Conservation (phyloP, 2,113 vertebrate genomes). For the Calyptomena viridis region DNA sequence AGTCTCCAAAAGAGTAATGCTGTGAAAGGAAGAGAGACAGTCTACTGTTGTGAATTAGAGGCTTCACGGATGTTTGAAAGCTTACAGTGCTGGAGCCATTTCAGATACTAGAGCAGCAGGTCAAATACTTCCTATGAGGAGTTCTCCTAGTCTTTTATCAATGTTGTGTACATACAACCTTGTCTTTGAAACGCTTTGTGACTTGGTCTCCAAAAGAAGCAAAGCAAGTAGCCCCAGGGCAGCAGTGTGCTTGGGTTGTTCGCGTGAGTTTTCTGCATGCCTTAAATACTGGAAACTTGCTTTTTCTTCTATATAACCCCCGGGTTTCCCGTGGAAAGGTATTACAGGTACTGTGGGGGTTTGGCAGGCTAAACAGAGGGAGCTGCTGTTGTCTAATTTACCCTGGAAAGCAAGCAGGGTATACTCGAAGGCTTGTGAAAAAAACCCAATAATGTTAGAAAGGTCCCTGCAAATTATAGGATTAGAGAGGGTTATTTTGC, state of each 20-base stretch:
- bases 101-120: neutral
- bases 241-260: too few species aligned
- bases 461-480: neutral
- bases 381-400: neutral
- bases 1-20: neutral
- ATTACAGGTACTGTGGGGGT: too few species aligned
- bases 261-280: neutral
- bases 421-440: neutral
- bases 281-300: neutral
- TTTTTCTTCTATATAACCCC: neutral
- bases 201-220: rapidly evolving
- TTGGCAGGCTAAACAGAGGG: neutral
- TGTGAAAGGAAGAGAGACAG: neutral
- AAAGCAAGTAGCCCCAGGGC: neutral
- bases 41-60: neutral
- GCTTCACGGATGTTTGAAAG: neutral
- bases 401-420: neutral
- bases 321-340: neutral
- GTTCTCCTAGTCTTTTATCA: neutral
- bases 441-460: neutral
- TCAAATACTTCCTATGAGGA: too few species aligned
- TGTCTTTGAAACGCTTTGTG: neutral
- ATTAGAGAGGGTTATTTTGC: neutral
- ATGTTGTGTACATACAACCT: neutral
- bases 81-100: neutral